phyloP scores from a whole-genome alignment of 2,797 vertebrate genomes.

The Paguma larvata region DNA sequence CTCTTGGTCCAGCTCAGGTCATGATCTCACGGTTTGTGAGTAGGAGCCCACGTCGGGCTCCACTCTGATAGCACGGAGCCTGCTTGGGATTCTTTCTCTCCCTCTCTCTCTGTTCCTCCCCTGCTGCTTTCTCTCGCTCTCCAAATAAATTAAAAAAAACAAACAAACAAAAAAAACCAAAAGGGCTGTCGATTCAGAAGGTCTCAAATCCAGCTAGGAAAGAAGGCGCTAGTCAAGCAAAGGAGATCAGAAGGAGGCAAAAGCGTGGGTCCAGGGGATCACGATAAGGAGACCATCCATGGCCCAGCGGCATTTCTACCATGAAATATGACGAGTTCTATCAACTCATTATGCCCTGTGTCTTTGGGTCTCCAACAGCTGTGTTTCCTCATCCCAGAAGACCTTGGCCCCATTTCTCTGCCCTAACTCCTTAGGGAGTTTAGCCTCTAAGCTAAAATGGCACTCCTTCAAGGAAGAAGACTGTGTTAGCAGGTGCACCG shows the following conservation, averaged over 20 bases:
- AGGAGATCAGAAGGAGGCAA: background rate
- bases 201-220: background rate
- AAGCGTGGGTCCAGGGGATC: background rate
- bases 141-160: too few species aligned
- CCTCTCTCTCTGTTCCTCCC: too few species aligned
- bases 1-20: too few species aligned
- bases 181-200: background rate
- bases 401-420: background rate
- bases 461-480: background rate
- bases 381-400: background rate
- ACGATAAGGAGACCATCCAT: rapidly evolving
- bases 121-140: too few species aligned
- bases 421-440: background rate
- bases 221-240: background rate
- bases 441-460: background rate
- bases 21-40: too few species aligned
- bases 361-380: background rate
- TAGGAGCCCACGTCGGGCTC: too few species aligned
- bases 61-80: too few species aligned
- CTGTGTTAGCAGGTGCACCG: background rate
- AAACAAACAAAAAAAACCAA: background rate
- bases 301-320: background rate
- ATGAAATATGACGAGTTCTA: background rate
- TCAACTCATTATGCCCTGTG: background rate
- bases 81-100: too few species aligned